Conservation (phyloP, 2,888 invertebrate genomes). For the Odontomyia ornata region DNA sequence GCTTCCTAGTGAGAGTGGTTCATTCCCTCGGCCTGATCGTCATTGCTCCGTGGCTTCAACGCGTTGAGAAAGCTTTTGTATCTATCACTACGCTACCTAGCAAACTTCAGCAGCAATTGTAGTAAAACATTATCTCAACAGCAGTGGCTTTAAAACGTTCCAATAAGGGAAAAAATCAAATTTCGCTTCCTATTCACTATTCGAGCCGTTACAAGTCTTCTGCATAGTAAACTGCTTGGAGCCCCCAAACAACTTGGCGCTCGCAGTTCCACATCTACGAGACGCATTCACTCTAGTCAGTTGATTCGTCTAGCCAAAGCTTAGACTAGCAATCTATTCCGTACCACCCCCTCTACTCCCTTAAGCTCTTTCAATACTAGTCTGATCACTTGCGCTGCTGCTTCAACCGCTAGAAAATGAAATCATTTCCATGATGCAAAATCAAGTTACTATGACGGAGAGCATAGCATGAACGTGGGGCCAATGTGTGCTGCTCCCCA, state of each 20-base stretch:
- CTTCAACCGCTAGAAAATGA: conserved; percentile 25
- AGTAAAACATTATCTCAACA: background rate
- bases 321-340: conserved; percentile 1
- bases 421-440: background rate
- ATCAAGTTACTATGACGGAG: background rate
- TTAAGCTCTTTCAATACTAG: background rate
- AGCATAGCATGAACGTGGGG: background rate
- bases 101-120: conserved; percentile 8
- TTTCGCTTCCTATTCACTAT: conserved; percentile 7
- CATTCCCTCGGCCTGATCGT: background rate
- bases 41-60: background rate
- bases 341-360: background rate
- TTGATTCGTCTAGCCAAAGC: conserved; percentile 30
- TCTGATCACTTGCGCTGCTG: background rate
- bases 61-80: background rate
- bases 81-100: background rate
- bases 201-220: background rate
- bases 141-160: background rate
- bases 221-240: background rate
- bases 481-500: background rate
- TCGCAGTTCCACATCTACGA: background rate
- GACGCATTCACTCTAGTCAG: background rate
- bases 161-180: background rate
- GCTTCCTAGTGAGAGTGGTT: conserved; percentile 8
- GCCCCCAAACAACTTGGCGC: conserved; percentile 10